Base-by-base conservation (phyloP, 2,888 invertebrate genomes). In the Agrotis puta region DNA sequence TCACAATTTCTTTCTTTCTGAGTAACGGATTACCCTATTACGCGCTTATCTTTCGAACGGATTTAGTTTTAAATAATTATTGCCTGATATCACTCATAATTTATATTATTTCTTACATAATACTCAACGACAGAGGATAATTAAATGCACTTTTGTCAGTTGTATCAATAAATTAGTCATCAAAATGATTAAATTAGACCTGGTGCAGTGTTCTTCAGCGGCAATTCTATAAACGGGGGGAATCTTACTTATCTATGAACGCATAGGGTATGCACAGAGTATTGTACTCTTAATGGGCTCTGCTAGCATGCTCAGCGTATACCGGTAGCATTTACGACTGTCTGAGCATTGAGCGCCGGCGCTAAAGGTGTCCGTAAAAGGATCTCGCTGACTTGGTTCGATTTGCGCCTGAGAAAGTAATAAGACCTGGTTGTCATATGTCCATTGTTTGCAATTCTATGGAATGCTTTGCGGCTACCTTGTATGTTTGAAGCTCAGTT, bases 391-490 rank as follows among this genome's bases (percentile, higher is more conserved):
- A 39, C 59, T 61, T 54, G 51, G 27, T 43, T 69, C 57, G n/a
- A 63, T 27, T 62, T 57, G 77, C 54, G 75, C 45, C 39, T 24
- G 64, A 59, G 56, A 27, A 33, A 16, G 59, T 71, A 64, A 77
- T 64, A 61, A 18, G 77, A 77, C 24, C 61, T 11, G 24, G 3
- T 9, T 51, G 47, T 47, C 47, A n/a, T 2, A 63, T 22, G 47
- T 51, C 20, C 47, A 62, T 64, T 75, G 58, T 76, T 75, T 75
- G 14, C 43, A n/a, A 74, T 75, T 73, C 11, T 47, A 18, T 59
- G 59, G 48, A 75, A 54, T 74, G 18, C 22, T 74, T 59, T 24
- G 66, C n/a, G 51, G 47, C 20, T 74, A 54, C 27, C 33, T 33
- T n/a, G 27, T 47, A 43, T 27, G 22, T 51, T 14, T 2, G 14